These are phyloP conservation scores for Tenthredo distinguenda DNA, from an alignment of 2,888 invertebrate species.

Conservation along the genomic window DNA sequence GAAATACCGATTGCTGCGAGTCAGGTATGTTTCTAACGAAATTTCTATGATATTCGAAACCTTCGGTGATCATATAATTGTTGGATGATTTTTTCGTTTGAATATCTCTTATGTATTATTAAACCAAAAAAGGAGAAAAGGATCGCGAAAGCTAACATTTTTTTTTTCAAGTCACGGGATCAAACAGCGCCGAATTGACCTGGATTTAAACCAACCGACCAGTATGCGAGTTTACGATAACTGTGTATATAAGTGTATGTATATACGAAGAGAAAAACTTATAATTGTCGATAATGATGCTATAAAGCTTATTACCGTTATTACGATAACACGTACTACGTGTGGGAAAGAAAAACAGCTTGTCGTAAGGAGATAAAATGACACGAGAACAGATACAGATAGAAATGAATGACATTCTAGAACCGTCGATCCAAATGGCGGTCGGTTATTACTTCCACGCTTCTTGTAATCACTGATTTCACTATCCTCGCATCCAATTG, in stretches of 20 bases:
- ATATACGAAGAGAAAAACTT: constrained; percentile 6
- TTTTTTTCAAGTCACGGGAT: neutral
- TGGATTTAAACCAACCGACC: neutral
- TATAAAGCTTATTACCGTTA: constrained; percentile 18
- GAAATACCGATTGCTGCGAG: neutral
- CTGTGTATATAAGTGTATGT: neutral
- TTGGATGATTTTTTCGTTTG: neutral
- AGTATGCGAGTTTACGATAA: neutral
- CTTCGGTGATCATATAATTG: neutral
- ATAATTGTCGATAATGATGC: constrained; percentile 32
- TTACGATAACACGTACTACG: constrained; percentile 27
- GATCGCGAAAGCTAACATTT: neutral
- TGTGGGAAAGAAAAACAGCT: constrained; percentile 32
- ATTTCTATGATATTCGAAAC: neutral
- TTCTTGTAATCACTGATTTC: neutral
- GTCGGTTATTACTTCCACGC: constrained; percentile 56
- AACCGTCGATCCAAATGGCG: constrained; percentile 71
- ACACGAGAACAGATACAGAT: constrained; percentile 43
- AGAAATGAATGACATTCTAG: constrained; percentile 71
- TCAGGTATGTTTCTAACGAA: neutral
- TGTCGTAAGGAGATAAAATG: constrained; percentile 45
- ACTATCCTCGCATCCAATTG: neutral
- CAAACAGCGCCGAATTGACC: constrained; percentile 14
- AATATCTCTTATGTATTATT: neutral
- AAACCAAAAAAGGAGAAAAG: neutral